These are phyloP conservation scores for Hydrolagus affinis DNA, from an alignment of 2,113 vertebrate genomes.

Conservation along the genomic window DNA sequence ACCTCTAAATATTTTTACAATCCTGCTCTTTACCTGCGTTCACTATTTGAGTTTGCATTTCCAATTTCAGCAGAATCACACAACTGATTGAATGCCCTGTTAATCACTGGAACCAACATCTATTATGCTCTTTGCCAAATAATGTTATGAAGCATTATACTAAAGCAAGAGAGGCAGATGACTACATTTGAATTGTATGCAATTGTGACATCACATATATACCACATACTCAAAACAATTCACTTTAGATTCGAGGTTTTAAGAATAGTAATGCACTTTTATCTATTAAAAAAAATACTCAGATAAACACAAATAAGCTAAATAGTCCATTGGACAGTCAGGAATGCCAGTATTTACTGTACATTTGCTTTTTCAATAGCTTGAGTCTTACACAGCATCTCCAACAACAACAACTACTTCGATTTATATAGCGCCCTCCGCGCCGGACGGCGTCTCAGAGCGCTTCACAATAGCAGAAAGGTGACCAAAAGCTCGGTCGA, in stretches of 20 bases:
- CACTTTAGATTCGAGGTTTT: neutral
- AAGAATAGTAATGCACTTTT: conserved; percentile 42
- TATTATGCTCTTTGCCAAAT: neutral
- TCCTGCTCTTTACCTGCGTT: too few species aligned
- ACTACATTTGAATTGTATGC: neutral
- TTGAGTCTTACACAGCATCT: conserved; percentile 11
- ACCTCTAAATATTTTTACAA: too few species aligned
- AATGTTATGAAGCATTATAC: neutral
- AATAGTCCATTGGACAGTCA: neutral
- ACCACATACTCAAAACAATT: neutral
- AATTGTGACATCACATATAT: neutral
- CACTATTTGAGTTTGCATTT: too few species aligned
- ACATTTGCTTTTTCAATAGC: neutral
- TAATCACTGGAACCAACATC: too few species aligned
- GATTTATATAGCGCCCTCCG: too few species aligned
- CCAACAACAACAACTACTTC: too few species aligned
- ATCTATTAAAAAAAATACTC: conserved; percentile 67
- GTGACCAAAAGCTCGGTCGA: too few species aligned
- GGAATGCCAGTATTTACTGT: neutral
- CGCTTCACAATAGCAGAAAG: too few species aligned
- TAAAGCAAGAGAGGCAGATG: neutral
- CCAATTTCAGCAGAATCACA: too few species aligned
- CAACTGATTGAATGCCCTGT: too few species aligned
- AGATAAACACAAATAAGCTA: conserved; percentile 62
- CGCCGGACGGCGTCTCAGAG: too few species aligned